Evolutionary conservation across 2,113 vertebrate genomes (phyloP).

Genomic region (Ovis aries): DNA sequence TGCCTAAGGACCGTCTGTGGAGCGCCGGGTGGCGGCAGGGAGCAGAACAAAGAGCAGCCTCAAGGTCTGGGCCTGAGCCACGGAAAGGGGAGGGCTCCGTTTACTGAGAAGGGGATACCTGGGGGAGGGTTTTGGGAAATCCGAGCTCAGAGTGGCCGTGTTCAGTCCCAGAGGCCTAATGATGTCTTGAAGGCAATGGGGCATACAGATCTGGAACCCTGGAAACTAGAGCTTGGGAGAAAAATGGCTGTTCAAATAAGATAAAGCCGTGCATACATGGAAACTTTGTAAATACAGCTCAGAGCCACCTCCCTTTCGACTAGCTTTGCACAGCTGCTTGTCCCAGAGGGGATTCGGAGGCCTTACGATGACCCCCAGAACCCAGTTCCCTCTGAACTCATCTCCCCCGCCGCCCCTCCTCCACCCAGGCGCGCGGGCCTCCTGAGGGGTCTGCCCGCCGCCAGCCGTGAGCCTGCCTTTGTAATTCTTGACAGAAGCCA

Average conservation of each 20-base stretch:
- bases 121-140: background rate
- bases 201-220: background rate
- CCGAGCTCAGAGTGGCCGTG: background rate
- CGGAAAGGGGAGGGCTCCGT: background rate
- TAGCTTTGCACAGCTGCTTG: background rate
- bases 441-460: background rate
- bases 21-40: too few species aligned
- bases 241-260: background rate
- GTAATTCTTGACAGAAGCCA: background rate
- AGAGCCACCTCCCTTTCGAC: background rate
- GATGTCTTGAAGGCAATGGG: background rate
- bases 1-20: background rate
- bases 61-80: background rate
- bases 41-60: background rate
- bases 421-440: accelerated
- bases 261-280: background rate
- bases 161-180: background rate
- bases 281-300: background rate
- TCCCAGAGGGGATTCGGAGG: background rate
- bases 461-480: too few species aligned
- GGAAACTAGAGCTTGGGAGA: background rate
- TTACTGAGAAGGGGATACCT: background rate
- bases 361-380: background rate
- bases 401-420: background rate
- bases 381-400: background rate